Conservation (phyloP, 2,888 invertebrate genomes). For the Melipona beecheii region DNA sequence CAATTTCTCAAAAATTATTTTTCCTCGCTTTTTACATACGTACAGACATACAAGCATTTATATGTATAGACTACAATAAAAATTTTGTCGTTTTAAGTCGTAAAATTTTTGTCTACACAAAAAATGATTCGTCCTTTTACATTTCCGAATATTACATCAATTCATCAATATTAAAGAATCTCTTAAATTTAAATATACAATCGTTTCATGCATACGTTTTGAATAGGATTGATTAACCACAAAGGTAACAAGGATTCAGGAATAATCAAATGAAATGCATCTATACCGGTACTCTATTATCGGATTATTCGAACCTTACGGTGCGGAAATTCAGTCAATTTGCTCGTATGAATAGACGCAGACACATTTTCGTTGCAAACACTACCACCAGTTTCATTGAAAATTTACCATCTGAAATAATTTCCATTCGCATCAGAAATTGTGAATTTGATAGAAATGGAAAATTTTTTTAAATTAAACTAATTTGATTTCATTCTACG, state of each 20-base stretch:
- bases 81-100: not conserved
- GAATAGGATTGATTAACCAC: not conserved
- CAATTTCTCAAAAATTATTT: conserved; percentile 12
- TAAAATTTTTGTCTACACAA: not conserved
- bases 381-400: not conserved
- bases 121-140: not conserved
- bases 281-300: not conserved
- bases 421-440: not conserved
- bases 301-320: not conserved
- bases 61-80: too few species aligned
- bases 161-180: not conserved
- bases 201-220: not conserved
- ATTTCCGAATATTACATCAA: not conserved
- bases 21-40: not conserved
- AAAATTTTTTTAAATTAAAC: not conserved
- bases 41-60: not conserved
- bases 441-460: not conserved
- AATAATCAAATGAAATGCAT: not conserved
- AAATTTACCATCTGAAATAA: not conserved
- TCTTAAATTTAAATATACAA: not conserved
- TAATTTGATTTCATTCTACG: not conserved
- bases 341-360: not conserved
- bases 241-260: too few species aligned
- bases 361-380: not conserved
- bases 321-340: not conserved